A percentile compares a stretch with the other conserved stretches of the same genome.
These are phyloP conservation scores for Chironomus riparius DNA, from an alignment of 2,888 invertebrate genomes.

Conservation along the genomic window DNA sequence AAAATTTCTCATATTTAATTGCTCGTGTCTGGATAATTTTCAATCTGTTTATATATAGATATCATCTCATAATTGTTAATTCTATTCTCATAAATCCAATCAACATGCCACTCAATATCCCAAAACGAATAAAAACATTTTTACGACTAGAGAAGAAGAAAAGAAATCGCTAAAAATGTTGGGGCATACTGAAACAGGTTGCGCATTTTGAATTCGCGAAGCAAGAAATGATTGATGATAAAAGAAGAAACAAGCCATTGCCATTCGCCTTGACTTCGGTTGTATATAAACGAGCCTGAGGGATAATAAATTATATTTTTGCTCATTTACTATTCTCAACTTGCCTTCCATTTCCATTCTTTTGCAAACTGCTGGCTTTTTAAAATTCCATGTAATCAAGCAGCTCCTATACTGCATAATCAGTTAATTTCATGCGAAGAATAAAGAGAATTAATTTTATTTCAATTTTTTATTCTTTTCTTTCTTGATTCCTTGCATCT, in stretches of 20 bases:
- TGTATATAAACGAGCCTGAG: not conserved
- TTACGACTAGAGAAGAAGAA: not conserved
- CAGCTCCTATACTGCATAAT: constrained; percentile 8
- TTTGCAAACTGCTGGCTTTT: not conserved
- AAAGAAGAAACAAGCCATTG: constrained; percentile 16
- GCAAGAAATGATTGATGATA: constrained; percentile 23
- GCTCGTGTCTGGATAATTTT: no score
- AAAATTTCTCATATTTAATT: no score
- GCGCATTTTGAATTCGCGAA: constrained; percentile 16
- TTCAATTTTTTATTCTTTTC: no score
- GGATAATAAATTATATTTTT: constrained; percentile 24
- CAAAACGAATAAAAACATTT: not conserved
- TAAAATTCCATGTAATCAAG: constrained; percentile 14
- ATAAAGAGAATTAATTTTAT: not conserved
- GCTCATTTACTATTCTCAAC: constrained; percentile 19
- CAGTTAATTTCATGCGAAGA: constrained; percentile 7
- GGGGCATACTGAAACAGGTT: constrained; percentile 17
- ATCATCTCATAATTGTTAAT: no score
- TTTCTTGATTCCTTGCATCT: no score
- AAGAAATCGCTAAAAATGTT: not conserved
- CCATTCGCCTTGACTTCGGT: not conserved
- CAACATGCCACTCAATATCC: not conserved
- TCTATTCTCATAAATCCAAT: no score
- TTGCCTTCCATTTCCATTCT: not conserved
- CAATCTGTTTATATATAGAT: no score